Base-by-base conservation (phyloP, 2,888 invertebrate genomes). In the Oxytorus armatus region DNA sequence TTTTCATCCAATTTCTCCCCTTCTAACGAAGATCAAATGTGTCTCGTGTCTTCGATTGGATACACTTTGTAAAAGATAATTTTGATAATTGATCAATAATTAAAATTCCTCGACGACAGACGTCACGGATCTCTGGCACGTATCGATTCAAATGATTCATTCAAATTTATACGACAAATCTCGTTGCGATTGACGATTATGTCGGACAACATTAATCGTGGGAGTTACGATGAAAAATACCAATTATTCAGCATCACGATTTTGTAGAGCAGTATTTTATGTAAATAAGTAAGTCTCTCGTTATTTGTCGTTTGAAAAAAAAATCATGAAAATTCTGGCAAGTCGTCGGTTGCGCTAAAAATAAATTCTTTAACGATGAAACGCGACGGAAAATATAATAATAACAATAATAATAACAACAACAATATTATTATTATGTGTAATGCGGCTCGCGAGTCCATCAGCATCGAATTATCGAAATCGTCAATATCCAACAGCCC, bases 401-500 rank as follows among this genome's bases (percentile, higher is more conserved):
- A 7, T 11, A 33, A 1, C 14, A 18, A 49, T 36, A 49, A 57
- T 36, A 51, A 44, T 21, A 47, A 65, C 47, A 21, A 74, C 42
- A 65, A 53, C 10, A 55, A 55, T 16, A 47, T 42, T 74, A 47
- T 53, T 63, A 29, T 63, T 49, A 14, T 49, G 57, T 79, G 59
- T 72, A 76, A 76, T 66, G 36, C 76, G 65, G 70, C 70, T 69
- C 51, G 39, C 69, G 69, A 65, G 57, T 77, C 57, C 65, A 72
- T 59, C 70, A 66, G 76, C 76, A 66, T 79, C 76, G 76, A 65
- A 79, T 65, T 66, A 76, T 76, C 70, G 70, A 79, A 76, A 47
- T 66, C 55, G 65, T 76, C 70, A 72, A 76, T 59, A 79, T 76
- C 70, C 79, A 79, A 79, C 76, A 66, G 70, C 63, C 63, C 76